Base-by-base conservation (phyloP, 2,888 invertebrate genomes). In the Hanleya hanleyi region DNA sequence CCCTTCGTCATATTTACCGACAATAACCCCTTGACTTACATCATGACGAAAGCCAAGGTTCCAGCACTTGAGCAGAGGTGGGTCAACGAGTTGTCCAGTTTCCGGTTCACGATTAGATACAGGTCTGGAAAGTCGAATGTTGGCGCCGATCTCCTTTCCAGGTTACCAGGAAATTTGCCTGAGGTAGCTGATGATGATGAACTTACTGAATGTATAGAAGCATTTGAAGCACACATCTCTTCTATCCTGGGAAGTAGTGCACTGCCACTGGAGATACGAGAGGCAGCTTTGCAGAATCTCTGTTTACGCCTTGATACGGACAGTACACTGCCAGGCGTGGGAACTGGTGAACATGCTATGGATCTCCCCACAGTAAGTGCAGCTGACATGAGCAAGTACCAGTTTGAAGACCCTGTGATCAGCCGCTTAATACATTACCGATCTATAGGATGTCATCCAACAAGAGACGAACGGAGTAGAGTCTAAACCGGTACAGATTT, bases 11-110 rank as follows among this genome's bases (percentile, higher is more conserved):
- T 76, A 7, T 50, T 70, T 9, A 73, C 73, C 5, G 71, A 74
- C 69, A 74, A 69, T 47, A 77, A 69, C 35, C 70, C 70, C n/a
- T 32, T 71, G 15, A 50, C 38, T 41, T 69, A 72, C 51, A 29
- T 74, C 12, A 51, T 51, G 51, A 69, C 69, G 22, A 66, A 64
- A 18, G 65, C 73, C n/a, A 70, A 70, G 35, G 38, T 77, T 0
- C 71, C 67, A 22, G 73, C 71, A 12, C 51, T 70, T 6, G 77
- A 72, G 29, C 77, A 77, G n/a, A 12, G 77, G 5, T 77, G 75
- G 77, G 66, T 65, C 1, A 68, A 73, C 1, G 51, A 75, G 22
- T 38, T 77, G 4, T 69, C 73, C 1, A 35, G 33, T 33, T 77
- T 67, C 51, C 32, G 75, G 36, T 77, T 75, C 50, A 49, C 3